phyloP scores from a whole-genome alignment of 2,797 vertebrate genomes.

The Pipistrellus kuhlii region DNA sequence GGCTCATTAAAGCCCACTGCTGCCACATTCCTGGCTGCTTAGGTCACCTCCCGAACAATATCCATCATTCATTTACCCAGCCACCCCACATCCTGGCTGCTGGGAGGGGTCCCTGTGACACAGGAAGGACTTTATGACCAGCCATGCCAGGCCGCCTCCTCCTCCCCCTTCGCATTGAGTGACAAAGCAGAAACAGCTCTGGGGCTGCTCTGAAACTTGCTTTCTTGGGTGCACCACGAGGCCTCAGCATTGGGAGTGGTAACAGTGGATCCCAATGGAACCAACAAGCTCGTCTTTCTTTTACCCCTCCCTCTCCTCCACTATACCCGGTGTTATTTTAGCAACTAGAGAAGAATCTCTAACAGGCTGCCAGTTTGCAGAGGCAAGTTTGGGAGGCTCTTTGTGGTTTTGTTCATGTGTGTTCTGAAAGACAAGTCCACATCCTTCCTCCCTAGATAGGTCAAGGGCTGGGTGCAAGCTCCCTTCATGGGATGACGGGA shows the following conservation, averaged over 20 bases:
- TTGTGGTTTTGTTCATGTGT: slow-evolving; percentile 35
- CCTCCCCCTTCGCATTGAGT: background rate
- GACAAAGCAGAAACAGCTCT: slow-evolving; percentile 62
- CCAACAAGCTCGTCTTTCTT: background rate
- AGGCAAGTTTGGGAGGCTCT: background rate
- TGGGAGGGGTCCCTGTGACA: slow-evolving; percentile 64
- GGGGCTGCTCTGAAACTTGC: background rate
- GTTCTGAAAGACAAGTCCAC: slow-evolving; percentile 27
- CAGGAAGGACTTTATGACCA: slow-evolving; percentile 75
- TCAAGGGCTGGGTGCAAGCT: background rate
- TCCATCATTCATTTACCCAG: slow-evolving; percentile 75
- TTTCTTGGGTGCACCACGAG: background rate
- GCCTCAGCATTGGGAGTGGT: background rate
- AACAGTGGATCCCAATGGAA: background rate
- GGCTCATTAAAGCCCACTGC: slow-evolving; percentile 81
- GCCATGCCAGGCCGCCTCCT: background rate
- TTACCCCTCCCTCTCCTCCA: no score
- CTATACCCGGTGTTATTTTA: slow-evolving; percentile 20
- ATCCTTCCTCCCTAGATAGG: slow-evolving; percentile 63
- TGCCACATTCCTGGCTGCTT: slow-evolving; percentile 83
- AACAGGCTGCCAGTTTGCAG: background rate
- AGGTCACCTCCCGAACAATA: slow-evolving; percentile 81
- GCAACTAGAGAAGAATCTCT: background rate
- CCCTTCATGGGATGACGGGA: background rate
- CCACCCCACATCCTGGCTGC: slow-evolving; percentile 56